Conservation (phyloP, 2,797 vertebrate genomes). For the Schizothorax lantsangensis region DNA sequence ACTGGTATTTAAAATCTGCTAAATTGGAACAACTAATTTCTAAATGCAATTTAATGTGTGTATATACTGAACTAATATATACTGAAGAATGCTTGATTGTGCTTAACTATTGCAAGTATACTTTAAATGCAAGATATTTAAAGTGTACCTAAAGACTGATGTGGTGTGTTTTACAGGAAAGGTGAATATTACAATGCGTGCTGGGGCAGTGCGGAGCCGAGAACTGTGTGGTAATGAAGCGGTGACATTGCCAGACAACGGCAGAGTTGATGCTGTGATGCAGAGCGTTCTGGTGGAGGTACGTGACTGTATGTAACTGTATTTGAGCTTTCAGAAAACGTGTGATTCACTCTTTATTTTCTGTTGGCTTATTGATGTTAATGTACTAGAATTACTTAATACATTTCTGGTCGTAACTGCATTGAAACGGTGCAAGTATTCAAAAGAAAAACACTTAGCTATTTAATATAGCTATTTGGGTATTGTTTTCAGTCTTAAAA, state of each 20-base stretch:
- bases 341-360: background rate
- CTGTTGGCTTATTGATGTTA: no score
- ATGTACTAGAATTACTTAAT: background rate
- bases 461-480: no score
- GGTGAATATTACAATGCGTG: slow-evolving; percentile 79
- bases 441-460: background rate
- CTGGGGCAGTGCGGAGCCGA: slow-evolving; percentile 76
- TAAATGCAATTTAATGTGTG: no score
- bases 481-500: no score
- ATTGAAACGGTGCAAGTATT: background rate
- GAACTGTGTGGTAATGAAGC: slow-evolving; percentile 75
- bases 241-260: slow-evolving; percentile 69
- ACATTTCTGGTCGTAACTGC: background rate
- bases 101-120: no score
- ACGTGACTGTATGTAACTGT: no score
- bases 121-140: no score
- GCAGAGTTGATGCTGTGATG: slow-evolving; percentile 78
- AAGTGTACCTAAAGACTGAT: slow-evolving; percentile 37
- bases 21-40: no score
- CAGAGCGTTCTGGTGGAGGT: slow-evolving; percentile 71
- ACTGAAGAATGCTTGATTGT: no score
- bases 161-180: slow-evolving; percentile 72
- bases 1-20: no score
- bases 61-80: no score
- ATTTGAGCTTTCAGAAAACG: background rate